Conservation (phyloP, 2,113 vertebrate genomes). For the Nanger granti region DNA sequence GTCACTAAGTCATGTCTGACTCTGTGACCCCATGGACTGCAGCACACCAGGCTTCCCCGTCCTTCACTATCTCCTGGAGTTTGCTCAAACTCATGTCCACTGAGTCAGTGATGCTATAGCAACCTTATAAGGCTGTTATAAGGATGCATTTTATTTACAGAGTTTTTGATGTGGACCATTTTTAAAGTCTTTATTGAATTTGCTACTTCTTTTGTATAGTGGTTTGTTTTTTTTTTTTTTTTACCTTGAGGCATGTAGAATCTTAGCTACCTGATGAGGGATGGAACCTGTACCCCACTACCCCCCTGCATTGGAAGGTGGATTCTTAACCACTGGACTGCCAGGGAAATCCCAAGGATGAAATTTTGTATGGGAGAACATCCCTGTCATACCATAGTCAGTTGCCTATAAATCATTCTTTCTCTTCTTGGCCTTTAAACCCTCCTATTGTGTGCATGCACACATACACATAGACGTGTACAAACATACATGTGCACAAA, state of each 20-base stretch:
- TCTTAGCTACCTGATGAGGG: neutral
- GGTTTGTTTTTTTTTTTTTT: neutral
- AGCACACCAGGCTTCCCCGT: neutral
- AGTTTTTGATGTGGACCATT: neutral
- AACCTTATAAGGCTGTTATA: neutral
- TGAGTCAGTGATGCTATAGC: neutral
- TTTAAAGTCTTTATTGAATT: neutral
- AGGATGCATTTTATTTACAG: neutral
- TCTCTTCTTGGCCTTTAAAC: neutral
- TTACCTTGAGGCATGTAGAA: neutral
- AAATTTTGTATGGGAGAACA: neutral
- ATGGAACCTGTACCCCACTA: neutral
- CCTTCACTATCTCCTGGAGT: neutral
- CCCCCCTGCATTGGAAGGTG: neutral
- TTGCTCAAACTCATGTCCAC: neutral
- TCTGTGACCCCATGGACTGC: neutral
- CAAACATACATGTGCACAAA: fast-evolving
- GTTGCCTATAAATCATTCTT: neutral
- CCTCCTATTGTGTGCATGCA: neutral
- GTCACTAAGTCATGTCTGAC: neutral
- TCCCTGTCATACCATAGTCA: neutral
- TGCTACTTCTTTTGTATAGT: neutral
- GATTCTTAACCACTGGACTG: neutral
- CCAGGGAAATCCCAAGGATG: neutral
- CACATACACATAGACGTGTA: neutral